Base-by-base conservation (phyloP, 2,888 invertebrate genomes). In the Odiellus spinosus region DNA sequence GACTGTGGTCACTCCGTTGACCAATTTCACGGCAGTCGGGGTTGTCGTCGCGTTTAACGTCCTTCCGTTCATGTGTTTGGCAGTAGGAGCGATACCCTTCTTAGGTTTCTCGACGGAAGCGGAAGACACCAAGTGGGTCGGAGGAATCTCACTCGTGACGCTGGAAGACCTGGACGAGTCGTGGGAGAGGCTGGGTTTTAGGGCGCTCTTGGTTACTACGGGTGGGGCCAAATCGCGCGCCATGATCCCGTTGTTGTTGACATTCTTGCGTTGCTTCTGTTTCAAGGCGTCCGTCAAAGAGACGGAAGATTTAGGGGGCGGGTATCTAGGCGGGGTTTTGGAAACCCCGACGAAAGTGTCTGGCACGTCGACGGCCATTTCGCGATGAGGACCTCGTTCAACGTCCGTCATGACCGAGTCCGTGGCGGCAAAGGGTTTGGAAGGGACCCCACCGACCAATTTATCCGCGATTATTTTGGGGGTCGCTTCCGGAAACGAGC, bases 341-440 rank as follows among this genome's bases (percentile, higher is more conserved):
- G 82, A 82, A 61, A 82, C 73, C 58, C 82, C 86, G 63, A 87
- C 79, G 73, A 90, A 90, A 61, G 81, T 82, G 67, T 90, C 90
- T 63, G 95, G 95, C 61, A 91, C 91, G 72, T 95, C 95, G 68
- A 95, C 91, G 66, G 95, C 90, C 86, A 93, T 88, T 77, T 95
- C 95, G 66, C 93, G 80, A 75, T 91, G 91, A 63, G 86, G 85
- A 68, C 82, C 82, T 74, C 35, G 42, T 14, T 40, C 15, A 3
- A 41, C 12, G n/a, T 48, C 44, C 14, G 39, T 19, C 20, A 35
- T 35, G 4, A 20, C 38, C 18, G 15, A 40, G 10, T 11, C 2
- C 26, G 26, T 26, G 26, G 26, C 26, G 4, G 26, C 26, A 6
- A 26, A 26, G 26, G 26, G 26, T 26, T 26, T 26, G 26, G 26